Conservation (phyloP, 2,113 vertebrate species). For the Lepus americanus region DNA sequence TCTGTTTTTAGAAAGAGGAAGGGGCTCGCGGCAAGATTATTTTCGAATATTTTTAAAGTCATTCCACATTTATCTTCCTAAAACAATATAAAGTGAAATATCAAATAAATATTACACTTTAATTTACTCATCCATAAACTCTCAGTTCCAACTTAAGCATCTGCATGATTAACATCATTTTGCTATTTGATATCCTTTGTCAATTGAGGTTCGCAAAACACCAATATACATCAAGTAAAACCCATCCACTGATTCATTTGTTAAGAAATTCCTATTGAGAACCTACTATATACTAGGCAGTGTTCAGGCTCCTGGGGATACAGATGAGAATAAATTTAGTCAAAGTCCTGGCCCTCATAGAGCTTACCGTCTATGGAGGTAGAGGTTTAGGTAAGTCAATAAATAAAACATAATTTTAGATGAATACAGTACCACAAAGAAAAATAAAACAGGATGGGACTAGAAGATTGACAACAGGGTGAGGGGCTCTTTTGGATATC, state of each 20-base stretch:
- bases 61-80: slow-evolving; percentile 66
- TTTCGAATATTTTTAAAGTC: slow-evolving; percentile 20
- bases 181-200: slow-evolving; percentile 40
- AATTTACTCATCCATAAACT: slow-evolving; percentile 26
- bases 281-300: background rate
- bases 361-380: background rate
- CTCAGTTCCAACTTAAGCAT: slow-evolving; percentile 41
- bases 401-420: background rate
- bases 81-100: slow-evolving; percentile 69
- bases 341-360: background rate
- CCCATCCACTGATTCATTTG: background rate
- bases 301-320: background rate
- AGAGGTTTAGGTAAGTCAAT: background rate
- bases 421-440: background rate
- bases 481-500: background rate
- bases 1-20: background rate
- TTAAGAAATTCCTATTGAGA: background rate
- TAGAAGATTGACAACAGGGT: background rate
- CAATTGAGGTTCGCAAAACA: slow-evolving; percentile 24
- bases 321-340: background rate
- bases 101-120: slow-evolving; percentile 60
- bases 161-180: slow-evolving; percentile 38
- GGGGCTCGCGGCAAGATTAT: slow-evolving; percentile 3
- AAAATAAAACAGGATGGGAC: background rate
- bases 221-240: background rate